Base-by-base conservation (phyloP, 2,113 vertebrate species). In the Varanus salvator region DNA sequence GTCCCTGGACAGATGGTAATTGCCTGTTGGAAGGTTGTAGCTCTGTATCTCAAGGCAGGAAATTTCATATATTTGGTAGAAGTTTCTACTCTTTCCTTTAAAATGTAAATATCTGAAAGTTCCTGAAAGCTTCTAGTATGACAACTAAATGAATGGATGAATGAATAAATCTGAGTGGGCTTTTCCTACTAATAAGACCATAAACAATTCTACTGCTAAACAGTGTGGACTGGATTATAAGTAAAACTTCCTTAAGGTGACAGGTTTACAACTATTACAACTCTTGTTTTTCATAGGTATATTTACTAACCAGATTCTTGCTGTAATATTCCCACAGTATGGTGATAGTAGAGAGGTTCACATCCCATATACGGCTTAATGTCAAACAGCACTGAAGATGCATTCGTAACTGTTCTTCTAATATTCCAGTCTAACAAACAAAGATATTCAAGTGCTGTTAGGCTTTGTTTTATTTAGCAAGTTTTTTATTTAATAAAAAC, bases 311-410 rank as follows among this genome's bases (percentile, higher is more conserved):
- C 97, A 99, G 94, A 92, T 98, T 98, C 95, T 97, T 99, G 96
- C 98, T 98, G 96, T 98, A 99, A 96, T 98, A 98, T 89, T 99
- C 98, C 99, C 99, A 99, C 3, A 99, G 97, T 87, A 95, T 96
- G 80, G 97, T 98, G 87, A 98, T 97, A 69, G 97, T 81, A 27
- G 96, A 93, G 54, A 98, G 95, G 89, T 98, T 99, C 38, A 98
- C 96, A 23, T 97, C 97, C 99, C 99, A 99, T 88, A 98, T 96
- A 91, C 96, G 93, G 96, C 97, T 98, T 91, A 99, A 95, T 88
- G 93, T 98, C 94, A 99, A 98, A 94, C 98, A 99, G 96, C 98
- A 99, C 90, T 98, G 98, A 88, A 98, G 97, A 90, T 99, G 96
- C 98, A 99, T 98, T 91, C 99, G 95, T 90, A 99, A 93, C 74